These are phyloP conservation scores for Amphibalanus amphitrite DNA, from an alignment of 1,140 invertebrate species.

Conservation along the genomic window DNA sequence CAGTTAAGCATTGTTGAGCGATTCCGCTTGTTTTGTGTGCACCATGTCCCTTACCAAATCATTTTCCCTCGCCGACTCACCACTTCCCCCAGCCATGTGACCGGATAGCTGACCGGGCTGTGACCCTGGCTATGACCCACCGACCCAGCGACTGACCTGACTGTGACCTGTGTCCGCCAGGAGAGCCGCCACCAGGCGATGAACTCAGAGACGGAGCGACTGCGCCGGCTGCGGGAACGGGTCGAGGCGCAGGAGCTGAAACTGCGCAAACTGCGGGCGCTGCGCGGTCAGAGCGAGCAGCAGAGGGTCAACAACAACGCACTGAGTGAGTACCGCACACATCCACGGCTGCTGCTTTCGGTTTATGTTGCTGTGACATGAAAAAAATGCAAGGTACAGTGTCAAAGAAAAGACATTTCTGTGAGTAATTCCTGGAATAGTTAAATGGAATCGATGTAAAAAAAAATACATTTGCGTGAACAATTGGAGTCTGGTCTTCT, in stretches of 20 bases:
- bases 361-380: too few species aligned
- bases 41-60: too few species aligned
- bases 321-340: constrained; percentile 53
- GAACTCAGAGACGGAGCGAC: constrained; percentile 68
- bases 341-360: too few species aligned
- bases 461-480: background rate
- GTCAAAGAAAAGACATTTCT: too few species aligned
- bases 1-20: too few species aligned
- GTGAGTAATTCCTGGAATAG: too few species aligned
- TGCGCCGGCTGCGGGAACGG: constrained; percentile 67
- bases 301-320: constrained; percentile 76
- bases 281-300: constrained; percentile 73
- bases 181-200: constrained; percentile 26
- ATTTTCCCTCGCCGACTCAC: too few species aligned
- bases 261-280: constrained; percentile 65
- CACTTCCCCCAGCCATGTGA: background rate
- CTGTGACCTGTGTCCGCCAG: background rate
- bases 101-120: background rate
- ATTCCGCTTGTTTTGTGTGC: too few species aligned
- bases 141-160: background rate
- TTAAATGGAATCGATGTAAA: too few species aligned
- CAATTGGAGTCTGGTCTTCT: too few species aligned
- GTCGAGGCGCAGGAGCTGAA: constrained; percentile 88
- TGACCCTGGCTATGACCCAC: background rate
- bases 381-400: too few species aligned